Evolutionary conservation across 2,888 invertebrate genomes (phyloP).

Genomic region (Steinernema carpocapsae): DNA sequence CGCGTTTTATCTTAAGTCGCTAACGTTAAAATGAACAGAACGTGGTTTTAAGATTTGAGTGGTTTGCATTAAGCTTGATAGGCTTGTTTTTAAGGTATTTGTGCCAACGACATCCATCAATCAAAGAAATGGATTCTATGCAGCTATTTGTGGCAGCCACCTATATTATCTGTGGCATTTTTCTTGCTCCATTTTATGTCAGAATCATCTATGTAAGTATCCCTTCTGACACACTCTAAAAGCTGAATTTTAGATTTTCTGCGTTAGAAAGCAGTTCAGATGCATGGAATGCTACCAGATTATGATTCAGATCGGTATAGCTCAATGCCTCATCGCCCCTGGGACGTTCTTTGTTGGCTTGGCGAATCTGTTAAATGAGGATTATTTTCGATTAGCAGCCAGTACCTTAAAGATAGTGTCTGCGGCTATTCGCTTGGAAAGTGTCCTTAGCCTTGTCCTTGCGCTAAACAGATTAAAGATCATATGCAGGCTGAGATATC

Average conservation of each 20-base stretch:
- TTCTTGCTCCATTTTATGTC: not conserved
- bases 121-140: not conserved
- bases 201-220: conserved; percentile 12
- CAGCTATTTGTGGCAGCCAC: not conserved
- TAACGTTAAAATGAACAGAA: too few species aligned
- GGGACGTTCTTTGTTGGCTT: not conserved
- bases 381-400: not conserved
- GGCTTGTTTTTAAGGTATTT: too few species aligned
- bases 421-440: not conserved
- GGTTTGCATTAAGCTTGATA: too few species aligned
- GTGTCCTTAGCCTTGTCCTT: not conserved
- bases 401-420: not conserved
- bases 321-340: conserved; percentile 20
- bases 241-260: not conserved
- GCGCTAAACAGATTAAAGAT: conserved; percentile 11
- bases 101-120: too few species aligned
- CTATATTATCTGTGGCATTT: not conserved
- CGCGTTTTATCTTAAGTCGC: too few species aligned
- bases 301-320: conserved; percentile 10
- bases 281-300: conserved; percentile 16
- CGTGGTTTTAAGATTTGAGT: not conserved
- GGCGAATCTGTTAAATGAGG: not conserved
- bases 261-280: not conserved
- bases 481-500: not conserved
- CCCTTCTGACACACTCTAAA: not conserved